A percentile compares a stretch with the other conserved stretches of the same genome.
These are phyloP conservation scores for Stenodera caucasica DNA, from an alignment of 2,888 invertebrate genomes.

Conservation along the genomic window DNA sequence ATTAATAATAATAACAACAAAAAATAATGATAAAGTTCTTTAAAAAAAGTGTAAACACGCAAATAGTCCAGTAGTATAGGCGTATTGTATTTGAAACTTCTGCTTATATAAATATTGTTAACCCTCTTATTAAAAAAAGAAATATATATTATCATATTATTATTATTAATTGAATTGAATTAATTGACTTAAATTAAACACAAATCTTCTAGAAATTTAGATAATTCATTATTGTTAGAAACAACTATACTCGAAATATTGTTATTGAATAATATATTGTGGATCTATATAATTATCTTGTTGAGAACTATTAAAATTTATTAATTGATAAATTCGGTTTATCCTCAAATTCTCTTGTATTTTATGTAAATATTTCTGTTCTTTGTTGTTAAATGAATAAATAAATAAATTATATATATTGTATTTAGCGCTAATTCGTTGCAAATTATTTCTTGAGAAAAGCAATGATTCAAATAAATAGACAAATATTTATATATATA, in stretches of 20 bases:
- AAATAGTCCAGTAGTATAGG: constrained; percentile 53
- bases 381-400: not conserved
- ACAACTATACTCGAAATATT: constrained; percentile 43
- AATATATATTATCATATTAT: not conserved
- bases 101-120: constrained; percentile 46
- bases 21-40: constrained; percentile 4
- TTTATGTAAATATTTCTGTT: constrained; percentile 1
- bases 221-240: constrained; percentile 38
- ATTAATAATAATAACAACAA: not conserved
- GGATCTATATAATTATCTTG: constrained; percentile 42
- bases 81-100: constrained; percentile 49
- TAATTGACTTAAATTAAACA: constrained; percentile 39
- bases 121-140: constrained; percentile 33
- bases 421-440: not conserved
- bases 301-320: constrained; percentile 30
- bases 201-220: constrained; percentile 40
- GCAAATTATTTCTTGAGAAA: not conserved
- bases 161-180: not conserved
- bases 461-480: not conserved
- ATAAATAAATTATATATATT: not conserved
- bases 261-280: constrained; percentile 41
- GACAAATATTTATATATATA: not conserved
- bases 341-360: not conserved
- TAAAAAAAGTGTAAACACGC: constrained; percentile 28
- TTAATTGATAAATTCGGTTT: not conserved